A percentile compares a stretch with the other conserved stretches of the same genome.
Conservation (phyloP, 1,140 invertebrate species). For the Leptopilina clavipes region DNA sequence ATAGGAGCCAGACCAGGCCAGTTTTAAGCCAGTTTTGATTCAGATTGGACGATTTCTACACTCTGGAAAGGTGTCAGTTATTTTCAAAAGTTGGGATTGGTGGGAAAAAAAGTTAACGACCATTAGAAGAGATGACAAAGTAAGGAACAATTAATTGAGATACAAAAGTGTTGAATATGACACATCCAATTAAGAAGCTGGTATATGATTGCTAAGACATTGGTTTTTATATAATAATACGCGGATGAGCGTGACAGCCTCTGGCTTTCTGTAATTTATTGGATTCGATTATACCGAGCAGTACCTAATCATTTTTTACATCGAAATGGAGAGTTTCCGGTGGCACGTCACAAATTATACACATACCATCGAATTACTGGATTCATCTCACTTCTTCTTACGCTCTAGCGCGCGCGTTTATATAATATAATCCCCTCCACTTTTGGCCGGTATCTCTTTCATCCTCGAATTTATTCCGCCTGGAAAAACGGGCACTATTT, state of each 20-base stretch:
- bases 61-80: too few relatives aligned
- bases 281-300: conserved; percentile 18
- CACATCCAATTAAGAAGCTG: conserved; percentile 16
- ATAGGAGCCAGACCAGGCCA: too few relatives aligned
- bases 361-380: conserved; percentile 21
- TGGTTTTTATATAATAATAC: neutral
- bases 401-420: conserved; percentile 1
- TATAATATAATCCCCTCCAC: neutral
- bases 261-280: conserved; percentile 31
- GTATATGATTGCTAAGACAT: neutral
- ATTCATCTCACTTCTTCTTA: conserved; percentile 22
- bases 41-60: too few relatives aligned
- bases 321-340: conserved; percentile 14
- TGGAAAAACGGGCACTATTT: conserved; percentile 27
- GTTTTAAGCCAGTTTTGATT: too few relatives aligned
- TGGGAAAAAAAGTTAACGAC: neutral
- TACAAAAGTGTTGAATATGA: conserved; percentile 21
- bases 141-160: neutral
- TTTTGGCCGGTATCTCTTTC: neutral
- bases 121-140: conserved; percentile 25
- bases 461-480: conserved; percentile 17
- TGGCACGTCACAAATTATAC: conserved; percentile 31
- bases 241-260: neutral
- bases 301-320: conserved; percentile 6
- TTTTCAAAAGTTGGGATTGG: too few relatives aligned